Evolutionary conservation across 2,888 invertebrate genomes (phyloP), one percentile per base, ranked within the genome.

Genomic region (Criorhina ranunculi): DNA sequence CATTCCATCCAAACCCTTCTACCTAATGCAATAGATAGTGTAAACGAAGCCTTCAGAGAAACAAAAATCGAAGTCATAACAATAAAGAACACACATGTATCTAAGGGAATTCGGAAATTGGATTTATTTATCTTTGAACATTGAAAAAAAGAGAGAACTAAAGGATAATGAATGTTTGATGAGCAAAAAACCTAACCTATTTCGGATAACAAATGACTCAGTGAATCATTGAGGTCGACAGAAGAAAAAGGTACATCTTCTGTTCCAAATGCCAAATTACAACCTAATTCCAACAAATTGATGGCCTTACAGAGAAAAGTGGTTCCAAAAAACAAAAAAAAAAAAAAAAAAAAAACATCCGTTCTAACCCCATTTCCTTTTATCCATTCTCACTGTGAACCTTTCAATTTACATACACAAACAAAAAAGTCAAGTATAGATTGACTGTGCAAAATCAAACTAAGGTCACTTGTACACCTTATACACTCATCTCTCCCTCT

Each of bases 161-260:
- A 42, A 53, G 55, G 19, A 64, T 75, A 62, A 62, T 76, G 46
- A 67, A 76, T 53, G 67, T 76, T 67, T 67, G 57, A 76, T 76
- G 57, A 66, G 46, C 29, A 37, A 31, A 66, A 24, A 62, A 15
- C 31, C 46, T n/a, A 29, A 57, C 57, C 29, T 40, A 35, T 64
- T 75, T 35, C 49, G 57, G 37, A 59, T 66, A 76, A 66, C 57
- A 76, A 76, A 59, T 66, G 57, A 15, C 33, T 40, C 29, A 57
- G 37, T 49, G 37, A 66, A 66, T 60, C 60, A 53, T 55, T 77
- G 59, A 69, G 77, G 69, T 69, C 29, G 35, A 53, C 60, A 69
- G 49, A 69, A 51, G 53, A 69, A 69, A 57, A 69, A 51, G 53
- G 35, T 60, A 69, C 35, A 7, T 6, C n/a, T 57, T 29, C 40